Evolutionary conservation across 2,113 vertebrate genomes (phyloP).

Genomic region (Lophotis ruficrista): DNA sequence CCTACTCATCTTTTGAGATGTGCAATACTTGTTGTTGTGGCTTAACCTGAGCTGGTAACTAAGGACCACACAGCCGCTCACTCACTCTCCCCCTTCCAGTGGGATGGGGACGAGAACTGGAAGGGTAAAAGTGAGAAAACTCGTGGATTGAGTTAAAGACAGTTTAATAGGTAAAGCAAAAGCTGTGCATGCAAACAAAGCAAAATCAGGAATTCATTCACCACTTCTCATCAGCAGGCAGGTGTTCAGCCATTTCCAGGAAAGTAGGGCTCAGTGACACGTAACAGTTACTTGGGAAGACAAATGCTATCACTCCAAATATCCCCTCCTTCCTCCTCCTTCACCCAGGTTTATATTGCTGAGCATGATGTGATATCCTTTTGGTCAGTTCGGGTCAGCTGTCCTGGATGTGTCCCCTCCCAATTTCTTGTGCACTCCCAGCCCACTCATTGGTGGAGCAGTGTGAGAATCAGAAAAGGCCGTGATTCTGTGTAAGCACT

Average conservation of each 20-base stretch:
- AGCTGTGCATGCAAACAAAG: too few relatives aligned
- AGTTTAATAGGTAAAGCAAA: too few relatives aligned
- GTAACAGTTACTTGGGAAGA: not conserved
- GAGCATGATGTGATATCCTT: not conserved
- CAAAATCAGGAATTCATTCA: too few relatives aligned
- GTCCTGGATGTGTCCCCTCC: too few relatives aligned
- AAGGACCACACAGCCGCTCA: fast-evolving
- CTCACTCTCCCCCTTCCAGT: not conserved
- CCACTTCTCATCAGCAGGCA: too few relatives aligned
- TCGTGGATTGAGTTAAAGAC: too few relatives aligned
- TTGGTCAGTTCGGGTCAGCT: too few relatives aligned
- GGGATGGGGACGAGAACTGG: not conserved
- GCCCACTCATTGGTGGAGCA: not conserved
- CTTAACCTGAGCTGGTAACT: not conserved
- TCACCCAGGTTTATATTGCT: not conserved
- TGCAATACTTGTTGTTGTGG: fast-evolving
- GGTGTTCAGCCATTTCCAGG: not conserved
- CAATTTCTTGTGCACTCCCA: too few relatives aligned
- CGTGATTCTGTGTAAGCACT: not conserved
- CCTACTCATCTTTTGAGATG: not conserved
- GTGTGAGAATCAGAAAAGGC: not conserved
- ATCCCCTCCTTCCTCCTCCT: not conserved
- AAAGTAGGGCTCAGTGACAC: not conserved
- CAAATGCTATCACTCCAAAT: fast-evolving
- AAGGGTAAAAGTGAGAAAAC: not conserved